Conservation (phyloP, 1,140 invertebrate genomes). For the Melanaphis sacchari region DNA sequence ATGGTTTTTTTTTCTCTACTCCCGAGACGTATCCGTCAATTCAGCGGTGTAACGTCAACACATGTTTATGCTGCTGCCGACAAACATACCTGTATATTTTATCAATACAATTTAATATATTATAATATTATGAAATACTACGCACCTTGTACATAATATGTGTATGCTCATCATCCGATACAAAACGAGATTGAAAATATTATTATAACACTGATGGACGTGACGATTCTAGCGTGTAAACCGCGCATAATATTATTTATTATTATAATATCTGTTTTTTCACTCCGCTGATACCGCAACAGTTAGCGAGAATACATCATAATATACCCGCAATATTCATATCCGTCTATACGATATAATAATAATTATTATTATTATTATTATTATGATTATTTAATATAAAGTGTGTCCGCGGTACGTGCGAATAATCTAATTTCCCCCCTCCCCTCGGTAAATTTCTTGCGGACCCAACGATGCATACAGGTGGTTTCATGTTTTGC, state of each 20-base stretch:
- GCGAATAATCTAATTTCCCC: not conserved
- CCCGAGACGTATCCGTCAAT: not conserved
- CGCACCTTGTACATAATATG: too few species aligned
- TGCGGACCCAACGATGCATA: not conserved
- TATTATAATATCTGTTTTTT: slow-evolving; percentile 1
- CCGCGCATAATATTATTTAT: not conserved
- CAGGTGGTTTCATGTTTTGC: not conserved
- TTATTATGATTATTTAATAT: not conserved
- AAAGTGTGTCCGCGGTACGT: not conserved
- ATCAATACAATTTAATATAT: not conserved
- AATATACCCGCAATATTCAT: not conserved
- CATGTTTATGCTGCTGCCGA: not conserved
- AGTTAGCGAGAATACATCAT: not conserved
- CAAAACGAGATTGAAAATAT: not conserved
- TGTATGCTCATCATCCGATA: not conserved
- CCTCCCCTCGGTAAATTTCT: not conserved
- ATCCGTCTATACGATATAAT: not conserved
- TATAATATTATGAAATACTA: not conserved
- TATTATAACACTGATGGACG: not conserved
- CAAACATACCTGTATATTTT: not conserved
- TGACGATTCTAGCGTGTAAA: not conserved
- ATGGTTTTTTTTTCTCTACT: not conserved
- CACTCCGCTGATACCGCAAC: not conserved
- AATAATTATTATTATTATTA: too few species aligned
- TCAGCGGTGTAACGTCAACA: not conserved